phyloP scores from a whole-genome alignment of 2,113 vertebrate genomes.

The Hemichromis elongatus region DNA sequence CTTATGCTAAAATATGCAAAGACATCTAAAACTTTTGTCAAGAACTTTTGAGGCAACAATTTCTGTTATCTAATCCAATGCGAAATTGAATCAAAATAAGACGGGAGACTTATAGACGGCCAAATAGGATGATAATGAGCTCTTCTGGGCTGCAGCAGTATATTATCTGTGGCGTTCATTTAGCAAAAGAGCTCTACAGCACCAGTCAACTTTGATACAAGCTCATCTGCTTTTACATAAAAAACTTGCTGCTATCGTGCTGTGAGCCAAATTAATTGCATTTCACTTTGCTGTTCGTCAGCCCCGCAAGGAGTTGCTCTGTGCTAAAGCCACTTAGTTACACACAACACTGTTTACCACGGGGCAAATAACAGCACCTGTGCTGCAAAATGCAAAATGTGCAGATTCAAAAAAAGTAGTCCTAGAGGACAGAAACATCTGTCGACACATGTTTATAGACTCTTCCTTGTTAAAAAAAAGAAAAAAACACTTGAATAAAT shows the following conservation, averaged over 20 bases:
- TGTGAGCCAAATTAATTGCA: slow-evolving; percentile 44
- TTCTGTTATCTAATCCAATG: background rate
- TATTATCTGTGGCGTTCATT: slow-evolving; percentile 4
- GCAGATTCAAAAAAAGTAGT: background rate
- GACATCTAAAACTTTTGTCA: background rate
- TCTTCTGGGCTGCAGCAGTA: background rate
- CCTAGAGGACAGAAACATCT: background rate
- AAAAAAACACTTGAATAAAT: background rate
- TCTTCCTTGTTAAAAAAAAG: background rate
- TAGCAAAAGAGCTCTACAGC: background rate
- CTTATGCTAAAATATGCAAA: background rate
- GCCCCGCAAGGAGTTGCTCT: background rate
- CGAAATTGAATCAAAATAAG: background rate
- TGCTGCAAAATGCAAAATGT: background rate
- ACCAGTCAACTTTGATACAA: slow-evolving; percentile 30
- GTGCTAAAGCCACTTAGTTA: background rate
- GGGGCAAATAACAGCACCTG: background rate
- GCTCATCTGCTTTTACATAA: slow-evolving; percentile 33
- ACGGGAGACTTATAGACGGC: background rate
- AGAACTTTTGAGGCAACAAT: background rate
- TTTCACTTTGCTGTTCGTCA: slow-evolving; percentile 24
- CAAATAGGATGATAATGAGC: slow-evolving; percentile 17
- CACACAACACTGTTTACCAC: background rate
- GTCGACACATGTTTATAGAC: background rate
- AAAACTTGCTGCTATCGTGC: slow-evolving; percentile 20